Conservation (phyloP, 2,797 vertebrate genomes). For the Synanceia verrucosa region DNA sequence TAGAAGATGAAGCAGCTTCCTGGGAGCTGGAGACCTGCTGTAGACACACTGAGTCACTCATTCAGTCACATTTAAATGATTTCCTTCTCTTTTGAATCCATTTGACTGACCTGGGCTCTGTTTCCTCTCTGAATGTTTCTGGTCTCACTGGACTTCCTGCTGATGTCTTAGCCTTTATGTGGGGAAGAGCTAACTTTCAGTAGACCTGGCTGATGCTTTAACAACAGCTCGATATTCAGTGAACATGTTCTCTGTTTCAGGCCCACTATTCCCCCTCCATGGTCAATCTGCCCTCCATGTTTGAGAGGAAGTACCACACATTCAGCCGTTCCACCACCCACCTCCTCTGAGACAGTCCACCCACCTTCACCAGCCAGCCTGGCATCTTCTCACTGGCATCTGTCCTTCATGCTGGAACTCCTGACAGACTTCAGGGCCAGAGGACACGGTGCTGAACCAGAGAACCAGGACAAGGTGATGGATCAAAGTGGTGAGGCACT, state of each 20-base stretch:
- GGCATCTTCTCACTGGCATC: too few relatives aligned
- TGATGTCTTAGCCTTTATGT: neutral
- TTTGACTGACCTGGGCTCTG: neutral
- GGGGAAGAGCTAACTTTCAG: neutral
- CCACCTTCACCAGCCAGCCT: too few relatives aligned
- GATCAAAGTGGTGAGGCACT: too few relatives aligned
- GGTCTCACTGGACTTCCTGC: neutral
- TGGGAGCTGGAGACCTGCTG: too few relatives aligned
- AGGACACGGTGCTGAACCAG: too few relatives aligned
- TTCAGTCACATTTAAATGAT: too few relatives aligned
- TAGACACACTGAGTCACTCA: too few relatives aligned
- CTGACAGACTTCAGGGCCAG: too few relatives aligned
- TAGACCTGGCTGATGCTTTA: neutral
- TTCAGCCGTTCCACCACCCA: constrained; percentile 96
- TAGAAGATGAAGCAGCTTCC: too few relatives aligned
- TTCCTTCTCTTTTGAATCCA: neutral
- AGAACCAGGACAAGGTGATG: too few relatives aligned
- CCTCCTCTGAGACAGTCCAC: constrained; percentile 90
- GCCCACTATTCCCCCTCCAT: constrained; percentile 91
- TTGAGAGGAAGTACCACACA: constrained; percentile 94
- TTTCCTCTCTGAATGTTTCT: neutral
- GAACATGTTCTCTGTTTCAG: constrained; percentile 68
- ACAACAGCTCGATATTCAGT: neutral
- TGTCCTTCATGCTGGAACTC: too few relatives aligned
- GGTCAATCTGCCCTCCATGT: constrained; percentile 89